Evolutionary conservation across 1,140 invertebrate species (phyloP), one percentile per base, ranked within the genome.

Genomic region (Harpegnathos saltator): DNA sequence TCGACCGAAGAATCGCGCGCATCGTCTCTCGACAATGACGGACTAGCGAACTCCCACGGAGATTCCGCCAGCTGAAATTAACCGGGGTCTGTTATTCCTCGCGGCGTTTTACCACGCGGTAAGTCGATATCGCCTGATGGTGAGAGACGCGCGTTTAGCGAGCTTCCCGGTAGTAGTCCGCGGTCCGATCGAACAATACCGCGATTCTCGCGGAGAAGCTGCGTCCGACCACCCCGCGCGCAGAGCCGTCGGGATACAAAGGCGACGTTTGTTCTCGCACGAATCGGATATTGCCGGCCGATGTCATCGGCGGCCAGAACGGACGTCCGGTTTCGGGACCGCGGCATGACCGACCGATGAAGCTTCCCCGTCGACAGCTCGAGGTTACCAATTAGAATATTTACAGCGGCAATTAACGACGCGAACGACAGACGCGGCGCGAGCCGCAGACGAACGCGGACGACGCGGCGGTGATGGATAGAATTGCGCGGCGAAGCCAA

Each of bases 351-450:
- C 14, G 26, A 15, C 0, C 50, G 29, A 77, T 54, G 44, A 50
- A 69, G 63, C 44, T 69, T 58, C 22, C 17, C 50, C 3, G 38
- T 15, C 17, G 15, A 58, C 17, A 24, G 22, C 17, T 58, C 22
- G 22, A 69, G 52, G 22, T 80, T 71, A 58, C 75, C 52, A 48
- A 80, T 71, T 80, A 71, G 65, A 19, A 80, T 71, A 44, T 58
- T 71, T 80, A 71, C 65, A 59, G 38, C 54, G 17, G 38, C 33
- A 58, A 80, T 80, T 80, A 80, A 80, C 44, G 52, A 69, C 24
- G 33, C 29, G 15, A 44, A 44, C 50, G 33, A 78, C 33, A 44
- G 38, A 44, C 38, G 38, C 38, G 50, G n/a, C n/a, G n/a, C n/a
- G n/a, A n/a, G n/a, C n/a, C n/a, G n/a, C n/a, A n/a, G n/a, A n/a